Base-by-base conservation (phyloP, 2,888 invertebrate genomes). In the Folsomia manolachei region DNA sequence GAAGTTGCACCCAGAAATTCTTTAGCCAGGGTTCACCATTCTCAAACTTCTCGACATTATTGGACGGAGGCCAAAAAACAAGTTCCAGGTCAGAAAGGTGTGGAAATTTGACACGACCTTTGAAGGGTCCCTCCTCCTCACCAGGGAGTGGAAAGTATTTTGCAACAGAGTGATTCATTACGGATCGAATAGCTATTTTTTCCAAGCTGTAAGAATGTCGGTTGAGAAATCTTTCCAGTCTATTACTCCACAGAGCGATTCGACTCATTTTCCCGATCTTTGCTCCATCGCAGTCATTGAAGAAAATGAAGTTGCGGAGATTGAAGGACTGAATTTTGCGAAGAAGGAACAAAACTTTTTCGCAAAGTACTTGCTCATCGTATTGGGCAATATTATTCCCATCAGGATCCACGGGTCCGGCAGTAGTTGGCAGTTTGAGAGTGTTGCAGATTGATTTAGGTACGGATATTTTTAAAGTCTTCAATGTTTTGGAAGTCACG, bases 51-150 rank as follows among this genome's bases (percentile, higher is more conserved):
- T 39, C 14, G 53, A 65, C 14, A 18, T 63, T 24, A 23, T 69
- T 2, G n/a, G 18, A 14, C 9, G 23, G 1, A 25, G 25, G 27
- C 73, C 73, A 74, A 39, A 74, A 27, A 2, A 60, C 23, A 9
- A 74, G 63, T 1, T 27, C n/a, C 2, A 74, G 39, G 27, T 68
- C 60, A 9, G 68, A 39, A 1, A 74, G 69, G 23, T 69, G 56
- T 27, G 73, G 71, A 71, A 69, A 69, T 66, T 4, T 11, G 27
- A 27, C 14, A 21, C 24, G 67, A 18, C n/a, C 2, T n/a, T 71
- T 27, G 19, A 18, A 1, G 4, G 52, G 2, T 1, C 23, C 7
- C 18, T 19, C 66, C 18, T 67, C 56, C 4, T 7, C 4, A 14
- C 7, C 4, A 19, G 62, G 7, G 7, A 24, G 23, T 2, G 7